phyloP scores from a whole-genome alignment of 2,797 vertebrate species.

The Amniataba percoides region DNA sequence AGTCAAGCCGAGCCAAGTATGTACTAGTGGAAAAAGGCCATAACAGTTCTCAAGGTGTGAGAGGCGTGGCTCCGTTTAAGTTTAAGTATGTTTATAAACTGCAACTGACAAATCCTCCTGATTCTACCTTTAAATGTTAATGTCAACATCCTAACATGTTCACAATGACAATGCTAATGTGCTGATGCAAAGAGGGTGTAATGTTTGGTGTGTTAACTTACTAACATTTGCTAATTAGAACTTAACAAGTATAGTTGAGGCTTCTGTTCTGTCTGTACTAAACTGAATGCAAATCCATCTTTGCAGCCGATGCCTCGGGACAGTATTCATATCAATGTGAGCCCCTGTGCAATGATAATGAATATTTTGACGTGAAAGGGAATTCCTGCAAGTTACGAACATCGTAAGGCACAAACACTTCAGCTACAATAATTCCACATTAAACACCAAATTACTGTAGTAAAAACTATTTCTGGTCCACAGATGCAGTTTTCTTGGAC shows the following conservation, averaged over 20 bases:
- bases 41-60: too few relatives aligned
- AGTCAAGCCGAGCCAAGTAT: too few relatives aligned
- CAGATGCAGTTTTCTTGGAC: constrained; percentile 65
- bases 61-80: too few relatives aligned
- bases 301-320: background rate
- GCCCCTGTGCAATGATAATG: constrained; percentile 46
- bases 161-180: background rate
- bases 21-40: too few relatives aligned
- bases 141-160: too few relatives aligned
- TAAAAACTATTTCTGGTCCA: constrained; percentile 14
- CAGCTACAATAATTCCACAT: background rate
- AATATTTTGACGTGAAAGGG: constrained; percentile 58
- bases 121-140: too few relatives aligned
- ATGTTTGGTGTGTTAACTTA: background rate
- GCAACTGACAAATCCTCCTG: too few relatives aligned
- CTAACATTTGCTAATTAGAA: background rate
- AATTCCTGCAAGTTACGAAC: constrained; percentile 53
- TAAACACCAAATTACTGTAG: background rate
- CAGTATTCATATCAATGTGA: constrained; percentile 66
- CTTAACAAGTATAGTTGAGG: too few relatives aligned
- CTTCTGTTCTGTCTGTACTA: background rate
- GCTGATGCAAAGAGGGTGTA: background rate
- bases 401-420: constrained; percentile 63
- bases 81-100: too few relatives aligned
- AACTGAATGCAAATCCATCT: background rate